Base-by-base conservation (phyloP, 1,140 invertebrate species). In the Brachionus rotundiformis region DNA sequence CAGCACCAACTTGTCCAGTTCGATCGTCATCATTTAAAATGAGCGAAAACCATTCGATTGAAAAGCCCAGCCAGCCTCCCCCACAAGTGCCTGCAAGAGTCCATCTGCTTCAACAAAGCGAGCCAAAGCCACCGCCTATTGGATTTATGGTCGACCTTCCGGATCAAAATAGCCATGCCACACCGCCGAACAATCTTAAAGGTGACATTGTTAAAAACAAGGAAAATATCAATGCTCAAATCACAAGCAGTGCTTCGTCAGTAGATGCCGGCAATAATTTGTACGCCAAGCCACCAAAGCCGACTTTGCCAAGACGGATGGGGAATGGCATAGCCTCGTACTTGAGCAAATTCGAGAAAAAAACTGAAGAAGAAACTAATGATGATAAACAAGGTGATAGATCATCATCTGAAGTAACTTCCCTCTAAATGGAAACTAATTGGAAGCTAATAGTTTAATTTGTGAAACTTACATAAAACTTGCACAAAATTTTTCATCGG, bases 1-100 rank as follows among this genome's bases (percentile, higher is more conserved):
- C 29, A 29, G 11, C 61, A 5, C 63, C 63, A 36, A 36, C 63
- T 36, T 29, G 2, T 19, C 68, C 68, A 23, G 19, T 39, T 19
- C 33, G 68, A 73, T 44, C 68, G 7, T 41, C 36, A 27, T 73
- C 68, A 25, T 73, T 73, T n/a, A 59, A 77, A 77, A 39, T 29
- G n/a, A 54, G 29, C n/a, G 44, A 39, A 11, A 63, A 63, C 27
- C 16, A 39, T 59, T 41, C 63, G 39, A n/a, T 79, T 5, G 76
- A 79, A 41, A 79, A 63, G n/a, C 76, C 76, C 10, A 79, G 25
- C 59, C 76, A 79, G 47, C 76, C 76, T 19, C 76, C 76, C 2
- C 76, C 76, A 4, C 76, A 79, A 63, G 76, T 63, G 10, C 76
- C 76, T 13, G 29, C 33, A 11, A 10, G 76, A 59, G 29, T 39